Base-by-base conservation (phyloP, 2,888 invertebrate species). In the Xestoiulus laeticollis region DNA sequence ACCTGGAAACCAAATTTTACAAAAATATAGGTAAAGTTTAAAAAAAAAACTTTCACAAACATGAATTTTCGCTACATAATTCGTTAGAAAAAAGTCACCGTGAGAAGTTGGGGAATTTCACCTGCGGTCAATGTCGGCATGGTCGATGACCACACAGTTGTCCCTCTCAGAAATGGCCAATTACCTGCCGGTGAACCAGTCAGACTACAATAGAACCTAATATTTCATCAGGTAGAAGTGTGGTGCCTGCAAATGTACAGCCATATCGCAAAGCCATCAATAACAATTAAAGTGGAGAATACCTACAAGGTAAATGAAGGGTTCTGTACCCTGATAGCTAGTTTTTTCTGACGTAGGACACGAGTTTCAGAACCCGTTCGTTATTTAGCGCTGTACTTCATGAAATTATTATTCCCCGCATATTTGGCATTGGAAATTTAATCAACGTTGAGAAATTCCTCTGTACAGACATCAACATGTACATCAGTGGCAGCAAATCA, bases 61-160 rank as follows among this genome's bases (percentile, higher is more conserved):
- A 68, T 22, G 8, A 26, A 26, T 8, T 22, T 6, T 10, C 68
- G 26, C 3, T 78, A 30, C 2, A 16, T 48, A 43, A 48, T 16
- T 78, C 8, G 78, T 26, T 30, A 78, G 78, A 78, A 78, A 12
- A 30, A 78, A 78, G 14, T n/a, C n/a, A 30, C 12, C 10, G 78
- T 10, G 30, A 30, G 22, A 78, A 78, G 16, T 14, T 30, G 14
- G 22, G 14, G 22, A 26, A 19, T 78, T 22, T 26, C 78, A 78
- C 78, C 78, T 78, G 78, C 30, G 78, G 78, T 78, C 78, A 78
- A 78, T 30, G 78, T 26, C 26, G 78, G 78, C 30, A 30, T 78
- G 78, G 78, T 78, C 78, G 78, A 78, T 78, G 78, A 78, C 78
- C 78, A 78, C 78, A 2, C 22, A 14, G 30, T 12, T 30, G 22